Conservation (phyloP, 1,140 invertebrate species). For the Brachionus angularis region DNA sequence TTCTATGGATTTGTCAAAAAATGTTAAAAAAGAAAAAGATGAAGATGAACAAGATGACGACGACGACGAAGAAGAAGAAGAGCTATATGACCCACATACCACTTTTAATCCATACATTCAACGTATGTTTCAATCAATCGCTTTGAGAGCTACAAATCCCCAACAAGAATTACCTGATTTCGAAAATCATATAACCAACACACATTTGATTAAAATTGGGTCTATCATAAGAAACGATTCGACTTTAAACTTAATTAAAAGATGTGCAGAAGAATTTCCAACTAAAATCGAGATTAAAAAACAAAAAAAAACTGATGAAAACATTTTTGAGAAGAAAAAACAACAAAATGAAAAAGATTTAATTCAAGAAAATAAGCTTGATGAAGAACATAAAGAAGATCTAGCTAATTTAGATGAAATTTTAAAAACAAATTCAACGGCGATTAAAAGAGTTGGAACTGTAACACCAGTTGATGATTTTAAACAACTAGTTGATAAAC, state of each 20-base stretch:
- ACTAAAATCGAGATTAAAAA: constrained; percentile 46
- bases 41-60: too few species aligned
- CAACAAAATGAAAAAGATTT: background rate
- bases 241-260: background rate
- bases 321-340: constrained; percentile 48
- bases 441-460: constrained; percentile 50
- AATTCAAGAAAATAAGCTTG: background rate
- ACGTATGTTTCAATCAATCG: constrained; percentile 53
- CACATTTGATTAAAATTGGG: constrained; percentile 21
- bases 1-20: constrained; percentile 54
- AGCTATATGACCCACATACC: constrained; percentile 55
- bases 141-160: constrained; percentile 7
- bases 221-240: background rate
- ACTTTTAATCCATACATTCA: constrained; percentile 59
- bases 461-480: constrained; percentile 57
- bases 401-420: constrained; percentile 6
- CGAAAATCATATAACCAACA: constrained; percentile 9
- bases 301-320: constrained; percentile 51
- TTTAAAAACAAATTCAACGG: background rate
- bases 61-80: constrained; percentile 51
- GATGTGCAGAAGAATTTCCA: background rate
- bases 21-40: background rate
- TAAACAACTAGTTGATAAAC: constrained; percentile 47
- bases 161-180: constrained; percentile 1
- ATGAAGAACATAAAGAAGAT: background rate